These are phyloP conservation scores for Pseudomyrmex gracilis DNA, from an alignment of 1,140 invertebrate genomes.

Conservation along the genomic window DNA sequence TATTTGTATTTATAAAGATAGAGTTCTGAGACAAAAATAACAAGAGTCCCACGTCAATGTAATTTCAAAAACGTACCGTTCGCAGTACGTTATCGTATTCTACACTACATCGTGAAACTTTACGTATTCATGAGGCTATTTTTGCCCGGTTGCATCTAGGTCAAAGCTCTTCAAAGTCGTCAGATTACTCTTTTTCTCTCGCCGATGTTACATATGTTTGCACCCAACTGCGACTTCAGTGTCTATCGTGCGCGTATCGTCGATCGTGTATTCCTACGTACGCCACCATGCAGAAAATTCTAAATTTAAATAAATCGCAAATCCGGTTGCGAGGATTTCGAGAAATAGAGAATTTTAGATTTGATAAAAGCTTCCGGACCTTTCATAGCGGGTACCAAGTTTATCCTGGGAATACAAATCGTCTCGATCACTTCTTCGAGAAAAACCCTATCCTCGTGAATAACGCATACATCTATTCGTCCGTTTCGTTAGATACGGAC, in stretches of 20 bases:
- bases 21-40: neutral
- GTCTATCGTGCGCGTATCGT: constrained; percentile 40
- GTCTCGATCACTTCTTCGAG: constrained; percentile 49
- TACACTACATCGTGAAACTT: constrained; percentile 13
- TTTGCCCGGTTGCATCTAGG: constrained; percentile 30
- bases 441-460: constrained; percentile 62
- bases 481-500: constrained; percentile 31
- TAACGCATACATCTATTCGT: constrained; percentile 66
- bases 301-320: constrained; percentile 58
- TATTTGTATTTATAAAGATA: neutral
- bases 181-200: constrained; percentile 30
- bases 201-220: constrained; percentile 46
- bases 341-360: constrained; percentile 57
- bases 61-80: constrained; percentile 13
- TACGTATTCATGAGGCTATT: constrained; percentile 51
- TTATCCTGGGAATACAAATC: constrained; percentile 70
- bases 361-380: constrained; percentile 45
- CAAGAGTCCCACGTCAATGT: neutral
- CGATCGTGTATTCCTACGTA: constrained; percentile 17
- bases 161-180: constrained; percentile 26
- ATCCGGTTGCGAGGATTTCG: constrained; percentile 10
- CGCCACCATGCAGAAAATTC: constrained; percentile 30
- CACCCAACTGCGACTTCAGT: constrained; percentile 24
- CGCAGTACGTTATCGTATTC: neutral
- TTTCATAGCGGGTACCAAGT: constrained; percentile 29